Base-by-base conservation (phyloP, 2,888 invertebrate genomes). In the Hirtodrosophila duncani region DNA sequence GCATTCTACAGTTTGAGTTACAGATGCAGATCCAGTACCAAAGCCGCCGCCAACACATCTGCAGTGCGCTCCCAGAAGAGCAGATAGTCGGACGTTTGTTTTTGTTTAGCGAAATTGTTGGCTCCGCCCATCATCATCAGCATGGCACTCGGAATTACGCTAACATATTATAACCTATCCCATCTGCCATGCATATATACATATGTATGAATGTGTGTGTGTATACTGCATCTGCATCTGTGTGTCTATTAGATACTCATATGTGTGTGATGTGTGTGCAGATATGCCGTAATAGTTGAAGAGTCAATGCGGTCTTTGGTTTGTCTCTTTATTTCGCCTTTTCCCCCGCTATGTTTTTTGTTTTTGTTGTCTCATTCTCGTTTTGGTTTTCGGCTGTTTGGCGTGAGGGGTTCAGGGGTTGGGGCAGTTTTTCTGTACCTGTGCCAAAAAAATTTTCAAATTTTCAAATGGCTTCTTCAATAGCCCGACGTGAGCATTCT, bases 361-460 rank as follows among this genome's bases (percentile, higher is more conserved):
- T 9, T 31, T 16, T 17, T 3, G 9, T 10, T 23, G 6, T 30
- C 11, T 48, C 24, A 26, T 50, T 38, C 27, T 17, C 27, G 13
- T 38, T 21, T 43, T 31, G 41, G 30, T 44, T 27, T 33, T 24
- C 34, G 33, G 43, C 7, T 29, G 13, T 20, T 46, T 20, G 17
- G 10, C 11, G 9, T 23, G 20, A 3, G 6, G 24, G 10, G 16
- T 17, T 14, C 9, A 3, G 6, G 29, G 9, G 4, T 6, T 39
- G 23, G 11, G 33, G 20, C 20, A 31, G 37, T 74, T 65, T 81
- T 70, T 67, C 71, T 82, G 83, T 81, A 79, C 79, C 82, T 79
- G 74, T 82, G 82, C 83, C 83, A 71, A 82, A 82, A 65, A 82
- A 77, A 65, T 78, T 81, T 81, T 81, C 77, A 79, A 83, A 77